Base-by-base conservation (phyloP, 2,888 invertebrate genomes). In the Digitonthophagus gazella region DNA sequence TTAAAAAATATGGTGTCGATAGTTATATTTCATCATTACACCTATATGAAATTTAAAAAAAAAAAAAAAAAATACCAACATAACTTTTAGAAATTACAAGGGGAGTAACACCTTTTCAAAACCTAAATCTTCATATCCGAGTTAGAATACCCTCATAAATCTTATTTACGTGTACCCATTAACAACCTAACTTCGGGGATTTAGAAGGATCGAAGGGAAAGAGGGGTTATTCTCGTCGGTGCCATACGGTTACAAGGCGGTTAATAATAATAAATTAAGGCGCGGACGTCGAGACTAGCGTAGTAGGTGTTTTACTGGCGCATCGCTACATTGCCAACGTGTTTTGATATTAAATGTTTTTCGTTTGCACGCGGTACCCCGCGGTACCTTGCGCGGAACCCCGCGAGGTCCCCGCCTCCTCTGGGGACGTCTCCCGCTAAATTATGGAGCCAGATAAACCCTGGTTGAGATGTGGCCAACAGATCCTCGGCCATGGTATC, bases 401-500 rank as follows among this genome's bases (percentile, higher is more conserved):
- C 79, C 78, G 78, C 77, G 77, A 76, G 72, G 70, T 71, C 73
- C 73, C 76, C 78, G 76, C 69, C 1, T 15, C 58, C 58, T 15
- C 4, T 16, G 61, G 19, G 20, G 61, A 44, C 28, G 28, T 44
- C 61, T 16, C 61, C 19, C n/a, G 18, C 61, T 19, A 78, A 82
- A 74, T 81, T 82, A 81, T 78, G 76, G 75, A 76, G 69, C 71
- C 71, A 81, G 82, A 82, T 82, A 82, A 79, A 81, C 78, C 61
- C 76, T 74, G 72, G 76, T 76, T 76, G 80, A 82, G 81, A 82
- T 82, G 81, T 81, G 79, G 80, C 79, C 81, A 79, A 77, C 77
- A 80, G 81, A 81, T 81, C 77, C 79, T 79, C 79, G 78, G 79
- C 80, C 79, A 79, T 79, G 78, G 79, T 80, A 81, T 81, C 81